Evolutionary conservation across 2,113 vertebrate species (phyloP).

Genomic region (Triplophysa tibetana): DNA sequence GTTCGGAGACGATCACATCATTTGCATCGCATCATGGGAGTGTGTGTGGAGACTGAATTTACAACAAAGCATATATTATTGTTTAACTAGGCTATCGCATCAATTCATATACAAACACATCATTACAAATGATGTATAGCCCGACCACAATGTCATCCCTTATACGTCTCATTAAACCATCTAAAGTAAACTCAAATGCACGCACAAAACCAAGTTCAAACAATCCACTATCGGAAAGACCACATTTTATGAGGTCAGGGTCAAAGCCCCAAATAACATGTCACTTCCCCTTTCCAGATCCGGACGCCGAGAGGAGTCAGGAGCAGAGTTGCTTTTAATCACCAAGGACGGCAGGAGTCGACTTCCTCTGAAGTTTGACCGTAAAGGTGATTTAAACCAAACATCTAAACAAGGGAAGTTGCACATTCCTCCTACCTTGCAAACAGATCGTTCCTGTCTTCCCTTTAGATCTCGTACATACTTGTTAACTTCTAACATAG

Average conservation of each 20-base stretch:
- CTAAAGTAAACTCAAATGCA: not conserved
- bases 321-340: constrained; percentile 51
- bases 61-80: too few species aligned
- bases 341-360: constrained; percentile 41
- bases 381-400: constrained; percentile 58
- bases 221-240: constrained; percentile 33
- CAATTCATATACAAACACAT: too few species aligned
- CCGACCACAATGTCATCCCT: too few species aligned
- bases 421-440: constrained; percentile 44
- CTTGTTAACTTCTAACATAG: constrained; percentile 30
- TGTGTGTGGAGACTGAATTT: too few species aligned
- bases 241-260: constrained; percentile 47
- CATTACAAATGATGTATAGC: too few species aligned
- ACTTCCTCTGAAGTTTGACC: constrained; percentile 47
- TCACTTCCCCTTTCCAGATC: constrained; percentile 42
- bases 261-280: constrained; percentile 45
- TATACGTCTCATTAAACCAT: not conserved
- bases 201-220: constrained; percentile 29
- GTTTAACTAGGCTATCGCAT: too few species aligned
- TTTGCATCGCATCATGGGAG: too few species aligned
- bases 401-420: constrained; percentile 56
- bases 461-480: constrained; percentile 29
- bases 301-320: constrained; percentile 1
- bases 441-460: constrained; percentile 39
- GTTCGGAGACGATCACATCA: too few species aligned